Evolutionary conservation across 2,888 invertebrate species (phyloP).

Genomic region (Drosophila buzzatii): DNA sequence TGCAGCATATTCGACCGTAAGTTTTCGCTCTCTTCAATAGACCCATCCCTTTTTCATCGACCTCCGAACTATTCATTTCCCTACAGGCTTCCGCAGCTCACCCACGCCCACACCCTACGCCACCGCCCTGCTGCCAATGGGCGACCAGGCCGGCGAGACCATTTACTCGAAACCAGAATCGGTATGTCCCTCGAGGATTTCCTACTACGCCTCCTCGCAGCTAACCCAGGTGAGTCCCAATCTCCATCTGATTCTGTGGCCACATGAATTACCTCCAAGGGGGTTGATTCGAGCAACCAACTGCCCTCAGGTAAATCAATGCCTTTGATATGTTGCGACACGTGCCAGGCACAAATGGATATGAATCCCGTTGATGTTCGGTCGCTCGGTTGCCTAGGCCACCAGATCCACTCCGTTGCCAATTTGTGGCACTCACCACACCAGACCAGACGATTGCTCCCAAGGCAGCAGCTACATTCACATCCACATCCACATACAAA

Average conservation of each 20-base stretch:
- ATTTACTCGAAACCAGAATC: conserved; percentile 83
- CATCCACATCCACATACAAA: conserved; percentile 1
- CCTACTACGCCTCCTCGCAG: conserved; percentile 93
- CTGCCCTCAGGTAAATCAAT: conserved; percentile 66
- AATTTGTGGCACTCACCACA: conserved; percentile 59
- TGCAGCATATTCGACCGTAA: conserved; percentile 84
- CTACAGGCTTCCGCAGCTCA: conserved; percentile 83
- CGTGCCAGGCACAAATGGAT: conserved; percentile 68
- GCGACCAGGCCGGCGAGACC: conserved; percentile 79
- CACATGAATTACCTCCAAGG: conserved; percentile 39
- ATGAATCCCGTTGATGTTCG: conserved; percentile 59
- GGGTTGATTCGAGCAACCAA: conserved; percentile 40
- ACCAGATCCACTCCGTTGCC: conserved; percentile 42
- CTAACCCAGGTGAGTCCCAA: conserved; percentile 88
- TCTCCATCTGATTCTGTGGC: conserved; percentile 21
- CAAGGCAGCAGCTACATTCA: conserved; percentile 27
- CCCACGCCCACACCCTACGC: conserved; percentile 90
- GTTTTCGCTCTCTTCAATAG: conserved; percentile 40
- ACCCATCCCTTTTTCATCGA: conserved; percentile 19
- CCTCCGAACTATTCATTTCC: conserved; percentile 28
- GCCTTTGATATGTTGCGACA: conserved; percentile 76
- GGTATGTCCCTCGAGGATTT: conserved; percentile 88
- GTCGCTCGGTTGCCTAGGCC: conserved; percentile 50
- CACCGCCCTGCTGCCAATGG: conserved; percentile 87
- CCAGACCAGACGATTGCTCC: conserved; percentile 64